Evolutionary conservation across 2,888 invertebrate genomes (phyloP), one percentile per base, ranked within the genome.

Genomic region (Antheraea yamamai): DNA sequence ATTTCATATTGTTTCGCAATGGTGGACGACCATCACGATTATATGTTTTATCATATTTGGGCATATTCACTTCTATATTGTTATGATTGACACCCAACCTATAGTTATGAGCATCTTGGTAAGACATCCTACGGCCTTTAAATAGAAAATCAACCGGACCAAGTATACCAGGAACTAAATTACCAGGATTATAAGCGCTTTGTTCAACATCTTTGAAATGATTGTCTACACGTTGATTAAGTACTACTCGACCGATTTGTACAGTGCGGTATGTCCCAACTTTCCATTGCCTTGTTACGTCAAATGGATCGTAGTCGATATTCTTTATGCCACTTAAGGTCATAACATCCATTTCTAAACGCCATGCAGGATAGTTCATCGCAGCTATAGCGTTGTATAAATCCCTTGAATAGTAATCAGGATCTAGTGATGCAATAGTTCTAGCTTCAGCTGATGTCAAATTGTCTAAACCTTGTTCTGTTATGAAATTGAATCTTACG

Each of bases 401-500:
- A 92, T 99, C 98, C 76, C 97, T 96, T 76, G 96, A 96, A 51
- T 96, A 95, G 87, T 98, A 98, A 91, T 99, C 98, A 0, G 98
- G 97, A 91, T 98, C 98, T 30, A 92, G 86, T 3, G 96, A 95
- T n/a, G 96, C 91, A 52, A 98, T 90, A 72, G 96, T 91, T 0
- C 84, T 94, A 0, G 97, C 97, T 85, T 95, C 95, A 1, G 96
- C 95, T 0, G 95, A 94, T 47, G 95, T 91, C 72, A 99, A 87
- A 88, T 97, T 97, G 87, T 96, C 96, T 79, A 98, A 96, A 12
- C 97, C 98, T 91, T 98, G 98, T 88, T 98, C 96, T 1, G 98
- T 97, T 96, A 98, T 98, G 85, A 96, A 97, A 88, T 98, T 98
- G 92, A 98, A 99, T 95, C 97, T 98, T 78, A 97, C 97, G 87